A percentile compares a stretch with the other conserved stretches of the same genome.
Evolutionary conservation across 2,888 invertebrate genomes (phyloP).

Genomic region (Luperina nickerlii): DNA sequence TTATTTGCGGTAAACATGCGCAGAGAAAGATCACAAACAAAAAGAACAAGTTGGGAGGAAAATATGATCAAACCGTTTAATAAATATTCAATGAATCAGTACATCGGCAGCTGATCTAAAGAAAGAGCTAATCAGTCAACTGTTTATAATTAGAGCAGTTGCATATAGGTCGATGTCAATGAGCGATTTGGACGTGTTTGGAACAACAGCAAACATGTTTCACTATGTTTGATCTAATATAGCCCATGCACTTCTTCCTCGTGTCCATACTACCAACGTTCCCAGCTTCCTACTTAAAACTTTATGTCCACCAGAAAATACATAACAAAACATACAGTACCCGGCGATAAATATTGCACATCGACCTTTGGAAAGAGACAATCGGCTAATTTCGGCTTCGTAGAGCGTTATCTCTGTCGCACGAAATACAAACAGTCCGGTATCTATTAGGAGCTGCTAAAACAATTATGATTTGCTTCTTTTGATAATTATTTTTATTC

Average conservation of each 20-base stretch:
- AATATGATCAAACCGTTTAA: not conserved
- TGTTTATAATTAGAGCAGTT: conserved; percentile 74
- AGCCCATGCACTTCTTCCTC: not conserved
- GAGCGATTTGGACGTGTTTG: conserved; percentile 66
- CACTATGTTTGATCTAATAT: not conserved
- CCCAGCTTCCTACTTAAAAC: not conserved
- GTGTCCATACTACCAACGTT: not conserved
- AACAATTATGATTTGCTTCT: too few relatives aligned
- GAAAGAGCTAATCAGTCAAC: conserved; percentile 71
- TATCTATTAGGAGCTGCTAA: too few relatives aligned
- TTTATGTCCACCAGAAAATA: too few relatives aligned
- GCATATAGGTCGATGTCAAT: conserved; percentile 81
- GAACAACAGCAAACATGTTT: conserved; percentile 11
- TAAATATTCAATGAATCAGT: not conserved
- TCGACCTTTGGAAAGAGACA: too few relatives aligned
- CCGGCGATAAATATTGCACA: too few relatives aligned
- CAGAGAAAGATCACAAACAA: not conserved
- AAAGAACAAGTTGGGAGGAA: not conserved
- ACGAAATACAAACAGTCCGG: too few relatives aligned
- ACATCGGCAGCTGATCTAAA: conserved; percentile 60
- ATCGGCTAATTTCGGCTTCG: too few relatives aligned
- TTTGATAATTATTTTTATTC: too few relatives aligned
- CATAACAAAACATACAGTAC: too few relatives aligned
- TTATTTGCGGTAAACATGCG: not conserved
- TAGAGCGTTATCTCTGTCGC: too few relatives aligned